These are phyloP conservation scores for Zoanthus solanderi DNA, from an alignment of 92 coral and sea anemone genomes.

Conservation along the genomic window DNA sequence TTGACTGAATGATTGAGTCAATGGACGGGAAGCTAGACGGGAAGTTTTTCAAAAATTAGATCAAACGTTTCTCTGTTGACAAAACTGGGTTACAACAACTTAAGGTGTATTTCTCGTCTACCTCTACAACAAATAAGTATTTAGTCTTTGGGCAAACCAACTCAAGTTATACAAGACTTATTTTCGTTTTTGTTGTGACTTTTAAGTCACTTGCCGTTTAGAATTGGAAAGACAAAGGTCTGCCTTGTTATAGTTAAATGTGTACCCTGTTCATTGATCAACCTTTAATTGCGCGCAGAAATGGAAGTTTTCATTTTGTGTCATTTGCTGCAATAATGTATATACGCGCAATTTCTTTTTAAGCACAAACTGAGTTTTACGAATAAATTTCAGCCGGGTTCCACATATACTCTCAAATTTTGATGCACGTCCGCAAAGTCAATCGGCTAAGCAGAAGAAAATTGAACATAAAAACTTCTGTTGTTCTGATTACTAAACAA, in stretches of 20 bases:
- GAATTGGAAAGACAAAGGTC: neutral
- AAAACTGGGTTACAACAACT: neutral
- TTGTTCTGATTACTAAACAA: conserved; percentile 21
- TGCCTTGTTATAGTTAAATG: neutral
- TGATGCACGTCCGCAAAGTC: neutral
- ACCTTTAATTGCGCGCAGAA: conserved; percentile 28
- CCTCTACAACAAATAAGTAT: neutral
- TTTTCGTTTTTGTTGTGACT: neutral
- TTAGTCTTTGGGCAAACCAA: neutral
- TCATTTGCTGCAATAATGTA: conserved; percentile 5
- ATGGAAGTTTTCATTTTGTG: conserved; percentile 7
- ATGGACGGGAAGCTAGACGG: neutral
- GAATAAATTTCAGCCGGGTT: neutral
- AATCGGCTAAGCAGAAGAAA: neutral
- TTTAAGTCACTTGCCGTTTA: neutral
- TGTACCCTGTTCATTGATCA: conserved; percentile 2
- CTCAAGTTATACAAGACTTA: neutral
- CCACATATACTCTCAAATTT: neutral
- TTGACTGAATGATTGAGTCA: neutral
- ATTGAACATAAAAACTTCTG: conserved; percentile 22
- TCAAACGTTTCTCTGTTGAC: neutral
- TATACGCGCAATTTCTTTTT: neutral
- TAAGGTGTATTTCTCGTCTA: neutral
- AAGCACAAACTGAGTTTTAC: neutral
- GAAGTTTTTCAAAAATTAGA: neutral